A percentile compares a stretch with the other conserved stretches of the same genome.
Evolutionary conservation across 2,797 vertebrate genomes (phyloP).

Genomic region (Clarias laeviceps): DNA sequence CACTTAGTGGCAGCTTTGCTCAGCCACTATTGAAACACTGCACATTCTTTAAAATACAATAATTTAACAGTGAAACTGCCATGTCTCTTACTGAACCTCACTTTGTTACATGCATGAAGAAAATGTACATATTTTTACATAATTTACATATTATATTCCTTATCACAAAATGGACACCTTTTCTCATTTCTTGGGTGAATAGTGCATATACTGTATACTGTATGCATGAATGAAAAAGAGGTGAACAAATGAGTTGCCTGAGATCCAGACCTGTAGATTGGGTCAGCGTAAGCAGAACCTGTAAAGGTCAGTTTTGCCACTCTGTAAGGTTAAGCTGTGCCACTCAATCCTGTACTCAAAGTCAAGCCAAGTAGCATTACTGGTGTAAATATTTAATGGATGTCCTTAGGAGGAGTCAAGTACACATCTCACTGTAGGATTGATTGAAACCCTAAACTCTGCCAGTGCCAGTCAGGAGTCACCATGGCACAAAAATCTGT

Average conservation of each 20-base stretch:
- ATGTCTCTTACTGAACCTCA: conserved; percentile 9
- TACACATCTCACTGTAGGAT: conserved; percentile 32
- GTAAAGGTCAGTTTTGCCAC: conserved; percentile 18
- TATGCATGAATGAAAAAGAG: conserved; percentile 25
- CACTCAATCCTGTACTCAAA: conserved; percentile 51
- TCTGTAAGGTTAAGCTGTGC: conserved; percentile 43
- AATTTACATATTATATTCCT: no score
- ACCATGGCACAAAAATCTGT: conserved; percentile 28
- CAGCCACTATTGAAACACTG: no score
- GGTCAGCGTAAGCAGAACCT: not conserved
- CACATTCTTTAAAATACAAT: no score
- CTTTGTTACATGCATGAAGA: conserved; percentile 35
- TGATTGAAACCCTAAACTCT: conserved; percentile 49
- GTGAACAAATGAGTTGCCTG: conserved; percentile 9
- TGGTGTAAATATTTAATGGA: conserved; percentile 61
- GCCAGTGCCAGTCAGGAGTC: not conserved
- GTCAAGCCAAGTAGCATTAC: conserved; percentile 47
- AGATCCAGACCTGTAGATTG: conserved; percentile 22
- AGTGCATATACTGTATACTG: not conserved
- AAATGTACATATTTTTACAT: conserved; percentile 36
- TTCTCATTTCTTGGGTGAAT: conserved; percentile 7
- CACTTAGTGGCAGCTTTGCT: no score
- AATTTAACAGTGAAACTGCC: not conserved
- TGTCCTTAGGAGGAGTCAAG: conserved; percentile 38
- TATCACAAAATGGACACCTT: not conserved